These are phyloP conservation scores for Cephus spinipes DNA, from an alignment of 2,888 invertebrate genomes.

Conservation along the genomic window DNA sequence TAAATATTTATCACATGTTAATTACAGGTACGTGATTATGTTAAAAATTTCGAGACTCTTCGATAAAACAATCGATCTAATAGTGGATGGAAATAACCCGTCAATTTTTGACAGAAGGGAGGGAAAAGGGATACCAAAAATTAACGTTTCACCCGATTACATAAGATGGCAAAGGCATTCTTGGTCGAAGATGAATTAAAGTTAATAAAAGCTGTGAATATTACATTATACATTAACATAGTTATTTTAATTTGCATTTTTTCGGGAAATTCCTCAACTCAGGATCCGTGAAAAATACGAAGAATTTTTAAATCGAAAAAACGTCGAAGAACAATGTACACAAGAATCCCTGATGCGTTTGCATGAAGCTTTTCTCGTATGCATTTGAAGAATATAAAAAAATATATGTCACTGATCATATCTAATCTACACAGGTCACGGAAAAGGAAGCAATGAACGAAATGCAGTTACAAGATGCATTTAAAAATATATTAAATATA, in stretches of 20 bases:
- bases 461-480: conserved; percentile 40
- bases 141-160: background rate
- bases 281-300: conserved; percentile 33
- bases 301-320: conserved; percentile 39
- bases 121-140: background rate
- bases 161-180: background rate
- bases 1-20: too few species aligned
- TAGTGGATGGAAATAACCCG: too few species aligned
- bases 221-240: background rate
- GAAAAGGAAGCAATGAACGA: conserved; percentile 40
- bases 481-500: conserved; percentile 42
- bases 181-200: background rate
- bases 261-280: background rate
- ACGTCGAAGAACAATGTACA: conserved; percentile 45
- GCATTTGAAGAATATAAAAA: background rate
- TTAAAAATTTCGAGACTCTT: too few species aligned
- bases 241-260: background rate
- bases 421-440: conserved; percentile 28
- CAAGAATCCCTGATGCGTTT: conserved; percentile 45
- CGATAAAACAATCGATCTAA: too few species aligned
- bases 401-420: background rate
- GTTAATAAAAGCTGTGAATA: background rate
- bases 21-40: too few species aligned
- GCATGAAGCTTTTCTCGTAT: conserved; percentile 48
- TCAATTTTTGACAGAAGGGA: too few species aligned